These are phyloP conservation scores for Coenobita brevimanus DNA, from an alignment of 1,140 invertebrate genomes.

Conservation along the genomic window DNA sequence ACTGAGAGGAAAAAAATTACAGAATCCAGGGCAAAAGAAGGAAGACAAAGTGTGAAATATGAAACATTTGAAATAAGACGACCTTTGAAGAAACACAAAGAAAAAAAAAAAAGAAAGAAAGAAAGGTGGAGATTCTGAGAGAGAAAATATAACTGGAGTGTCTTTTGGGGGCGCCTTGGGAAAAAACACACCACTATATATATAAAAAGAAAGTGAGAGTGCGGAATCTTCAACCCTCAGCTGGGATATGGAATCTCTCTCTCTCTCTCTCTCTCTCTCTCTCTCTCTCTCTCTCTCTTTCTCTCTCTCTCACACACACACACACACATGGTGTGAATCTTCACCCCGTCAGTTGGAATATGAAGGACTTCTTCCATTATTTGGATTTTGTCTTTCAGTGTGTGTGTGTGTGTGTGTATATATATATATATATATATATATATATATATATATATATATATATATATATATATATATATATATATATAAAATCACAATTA, in stretches of 20 bases:
- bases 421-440: background rate
- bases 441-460: constrained; percentile 49
- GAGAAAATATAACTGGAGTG: too few relatives aligned
- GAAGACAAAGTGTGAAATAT: too few relatives aligned
- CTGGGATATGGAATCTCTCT: background rate
- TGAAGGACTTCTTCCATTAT: too few relatives aligned
- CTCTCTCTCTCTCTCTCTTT: constrained; percentile 23
- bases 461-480: constrained; percentile 50
- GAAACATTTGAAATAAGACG: too few relatives aligned
- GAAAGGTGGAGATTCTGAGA: too few relatives aligned
- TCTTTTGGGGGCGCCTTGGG: too few relatives aligned
- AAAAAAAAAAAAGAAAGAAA: too few relatives aligned
- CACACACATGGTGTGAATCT: background rate
- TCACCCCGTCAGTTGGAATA: too few relatives aligned
- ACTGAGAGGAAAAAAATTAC: too few relatives aligned
- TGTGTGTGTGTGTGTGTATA: too few relatives aligned
- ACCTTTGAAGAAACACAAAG: too few relatives aligned
- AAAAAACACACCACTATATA: background rate
- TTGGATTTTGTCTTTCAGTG: background rate
- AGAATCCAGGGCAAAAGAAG: too few relatives aligned
- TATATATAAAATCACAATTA: constrained; percentile 17
- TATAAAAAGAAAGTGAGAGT: background rate
- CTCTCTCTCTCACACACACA: background rate
- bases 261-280: background rate
- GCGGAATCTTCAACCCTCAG: background rate